Base-by-base conservation (phyloP, 2,797 vertebrate genomes). In the Leuciscus waleckii region DNA sequence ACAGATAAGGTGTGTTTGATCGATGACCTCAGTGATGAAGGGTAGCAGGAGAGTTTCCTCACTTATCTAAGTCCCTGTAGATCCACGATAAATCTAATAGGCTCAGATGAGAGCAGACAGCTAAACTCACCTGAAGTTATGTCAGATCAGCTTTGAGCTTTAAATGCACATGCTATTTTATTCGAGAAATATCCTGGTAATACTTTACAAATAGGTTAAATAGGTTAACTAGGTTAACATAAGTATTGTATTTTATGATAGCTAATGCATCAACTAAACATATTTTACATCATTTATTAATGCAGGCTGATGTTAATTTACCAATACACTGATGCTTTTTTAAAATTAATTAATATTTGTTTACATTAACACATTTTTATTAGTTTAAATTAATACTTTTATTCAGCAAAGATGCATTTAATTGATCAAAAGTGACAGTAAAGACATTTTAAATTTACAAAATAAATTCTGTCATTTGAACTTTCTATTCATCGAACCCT, bases 71-170 rank as follows among this genome's bases (percentile, higher is more conserved):
- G 11, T 35, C 73, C 29, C 74, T 26, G 74, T 77, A 58, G 74
- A 77, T n/a, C 35, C 11, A 68, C 16, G 29, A 68, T 80, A 35
- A 51, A 21, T 67, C 74, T 26, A 80, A 80, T 35, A 37, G 43
- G 7, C 19, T 79, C 26, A 46, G 77, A 41, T 41, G 56, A 13
- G 81, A 26, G 71, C 68, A 46, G 35, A 61, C 82, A 83, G 81
- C 29, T 19, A 32, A 65, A 76, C 73, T 43, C 43, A 68, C 32
- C 32, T 21, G 8, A 70, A 74, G 7, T 68, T 35, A 79, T 79
- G 39, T 21, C 61, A 49, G 26, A 67, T 65, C 41, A 32, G 79
- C 32, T 75, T 51, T 75, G 29, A 11, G 46, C 46, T 26, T 29
- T 32, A 74, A 19, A 43, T 37, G 32, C 65, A 29, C 63, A 17